Percentiles rank a stretch among this genome's conserved stretches.
Conservation (phyloP, 2,888 invertebrate genomes). For the Ceraclea dissimilis region DNA sequence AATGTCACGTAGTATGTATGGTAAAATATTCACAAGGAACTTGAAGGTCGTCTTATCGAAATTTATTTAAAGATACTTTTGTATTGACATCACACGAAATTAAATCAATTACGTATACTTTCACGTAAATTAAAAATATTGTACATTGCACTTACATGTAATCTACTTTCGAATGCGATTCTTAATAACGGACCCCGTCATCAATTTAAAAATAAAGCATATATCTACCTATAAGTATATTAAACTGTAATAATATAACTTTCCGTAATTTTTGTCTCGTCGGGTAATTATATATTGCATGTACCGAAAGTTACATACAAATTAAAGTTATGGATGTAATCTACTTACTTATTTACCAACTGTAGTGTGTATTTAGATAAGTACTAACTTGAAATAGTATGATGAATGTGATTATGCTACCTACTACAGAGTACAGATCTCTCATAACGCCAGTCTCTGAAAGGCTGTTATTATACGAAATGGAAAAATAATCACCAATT, state of each 20-base stretch:
- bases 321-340: no score
- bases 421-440: no score
- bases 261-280: no score
- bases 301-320: neutral
- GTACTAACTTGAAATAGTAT: no score
- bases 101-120: neutral
- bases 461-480: no score
- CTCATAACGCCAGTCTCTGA: no score
- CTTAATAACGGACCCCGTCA: neutral
- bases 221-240: no score
- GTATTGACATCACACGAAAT: neutral
- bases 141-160: neutral
- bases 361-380: no score
- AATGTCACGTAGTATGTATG: no score
- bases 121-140: slow-evolving; percentile 1
- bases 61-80: neutral
- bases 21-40: neutral
- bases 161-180: neutral
- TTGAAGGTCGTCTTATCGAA: neutral
- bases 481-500: neutral
- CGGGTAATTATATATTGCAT: neutral
- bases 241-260: no score
- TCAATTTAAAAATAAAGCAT: neutral
- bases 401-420: no score
- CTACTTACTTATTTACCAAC: no score